phyloP scores from a whole-genome alignment of 2,888 invertebrate species.

The Drosophila setosimentum region DNA sequence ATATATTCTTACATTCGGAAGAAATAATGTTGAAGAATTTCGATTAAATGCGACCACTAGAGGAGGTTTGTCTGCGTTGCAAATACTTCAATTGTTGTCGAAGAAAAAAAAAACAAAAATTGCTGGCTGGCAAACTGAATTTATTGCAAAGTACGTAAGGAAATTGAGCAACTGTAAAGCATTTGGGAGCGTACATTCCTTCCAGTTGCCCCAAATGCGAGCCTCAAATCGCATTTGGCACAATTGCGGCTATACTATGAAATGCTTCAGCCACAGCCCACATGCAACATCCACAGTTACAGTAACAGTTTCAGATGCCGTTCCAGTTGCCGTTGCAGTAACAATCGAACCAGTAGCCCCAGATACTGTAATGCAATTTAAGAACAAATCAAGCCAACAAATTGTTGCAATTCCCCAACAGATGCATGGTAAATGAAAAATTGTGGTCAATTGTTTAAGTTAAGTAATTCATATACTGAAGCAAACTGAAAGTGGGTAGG shows the following conservation, averaged over 20 bases:
- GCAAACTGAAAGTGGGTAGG: background rate
- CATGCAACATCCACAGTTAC: slow-evolving; percentile 7
- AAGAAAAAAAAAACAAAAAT: slow-evolving; percentile 12
- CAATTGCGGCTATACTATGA: slow-evolving; percentile 21
- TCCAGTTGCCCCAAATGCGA: slow-evolving; percentile 16
- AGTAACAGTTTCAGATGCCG: slow-evolving; percentile 6
- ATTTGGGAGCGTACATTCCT: slow-evolving; percentile 29
- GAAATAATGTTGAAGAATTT: slow-evolving; percentile 18
- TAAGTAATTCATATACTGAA: background rate
- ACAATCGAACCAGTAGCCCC: slow-evolving; percentile 21
- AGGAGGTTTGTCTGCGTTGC: slow-evolving; percentile 12
- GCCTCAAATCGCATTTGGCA: slow-evolving; percentile 40
- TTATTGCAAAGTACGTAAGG: slow-evolving; percentile 28
- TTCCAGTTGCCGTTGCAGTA: background rate
- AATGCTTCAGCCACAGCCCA: slow-evolving; percentile 14
- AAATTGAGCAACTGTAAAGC: slow-evolving; percentile 40
- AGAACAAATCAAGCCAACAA: slow-evolving; percentile 67
- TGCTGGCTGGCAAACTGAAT: slow-evolving; percentile 45
- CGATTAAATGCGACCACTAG: background rate
- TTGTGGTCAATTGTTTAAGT: slow-evolving; percentile 37
- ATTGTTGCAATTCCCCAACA: slow-evolving; percentile 47
- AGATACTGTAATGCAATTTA: slow-evolving; percentile 66
- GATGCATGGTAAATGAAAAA: slow-evolving; percentile 36
- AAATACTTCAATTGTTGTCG: slow-evolving; percentile 9
- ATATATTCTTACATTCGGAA: background rate